These are phyloP conservation scores for Danaus chrysippus DNA, from an alignment of 2,888 invertebrate genomes.

Conservation along the genomic window DNA sequence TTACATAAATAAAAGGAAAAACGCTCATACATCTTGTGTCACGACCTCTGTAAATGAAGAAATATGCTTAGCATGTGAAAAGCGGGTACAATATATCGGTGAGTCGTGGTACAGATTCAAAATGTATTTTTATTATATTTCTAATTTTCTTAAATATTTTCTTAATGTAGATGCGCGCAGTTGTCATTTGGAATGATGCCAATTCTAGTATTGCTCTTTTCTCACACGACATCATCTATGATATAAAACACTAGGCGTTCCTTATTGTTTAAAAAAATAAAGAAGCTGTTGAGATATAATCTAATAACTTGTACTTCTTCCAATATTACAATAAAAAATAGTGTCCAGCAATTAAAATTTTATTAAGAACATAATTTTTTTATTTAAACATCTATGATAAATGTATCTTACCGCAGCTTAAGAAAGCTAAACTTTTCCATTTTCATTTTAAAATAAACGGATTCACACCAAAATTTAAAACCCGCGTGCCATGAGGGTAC, in stretches of 20 bases:
- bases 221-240: constrained; percentile 63
- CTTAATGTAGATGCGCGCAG: constrained; percentile 64
- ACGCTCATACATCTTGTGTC: neutral
- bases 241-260: constrained; percentile 57
- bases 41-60: constrained; percentile 25
- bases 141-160: constrained; percentile 66
- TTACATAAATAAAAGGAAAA: constrained; percentile 11
- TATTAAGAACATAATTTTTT: no score
- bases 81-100: constrained; percentile 4
- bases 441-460: constrained; percentile 16
- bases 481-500: constrained; percentile 16
- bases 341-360: no score
- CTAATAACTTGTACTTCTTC: neutral
- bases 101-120: constrained; percentile 11
- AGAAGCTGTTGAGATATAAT: neutral
- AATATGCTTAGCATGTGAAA: constrained; percentile 9
- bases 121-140: constrained; percentile 38
- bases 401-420: constrained; percentile 32
- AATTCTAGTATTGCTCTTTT: constrained; percentile 65
- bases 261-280: constrained; percentile 19
- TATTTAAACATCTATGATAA: neutral
- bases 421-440: constrained; percentile 30
- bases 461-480: constrained; percentile 14
- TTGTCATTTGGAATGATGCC: constrained; percentile 68
- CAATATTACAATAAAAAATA: no score